Evolutionary conservation across 2,797 vertebrate genomes (phyloP), one percentile per base, ranked within the genome.

Genomic region (Tapirus indicus): DNA sequence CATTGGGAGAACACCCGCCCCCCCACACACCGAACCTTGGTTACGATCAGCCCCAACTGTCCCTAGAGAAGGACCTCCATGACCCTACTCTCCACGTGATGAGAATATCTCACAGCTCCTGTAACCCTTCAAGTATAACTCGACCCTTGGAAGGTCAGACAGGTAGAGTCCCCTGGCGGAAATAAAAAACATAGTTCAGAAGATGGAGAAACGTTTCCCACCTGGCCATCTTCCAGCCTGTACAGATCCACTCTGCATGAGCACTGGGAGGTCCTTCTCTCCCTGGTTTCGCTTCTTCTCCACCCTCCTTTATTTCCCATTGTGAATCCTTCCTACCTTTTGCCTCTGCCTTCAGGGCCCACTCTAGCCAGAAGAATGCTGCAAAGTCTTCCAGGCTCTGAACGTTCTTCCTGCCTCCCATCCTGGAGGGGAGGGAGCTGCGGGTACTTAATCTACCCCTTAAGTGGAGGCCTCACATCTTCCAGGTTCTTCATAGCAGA

Each of bases 1-100:
- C 16, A 6, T 5, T 12, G 1, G n/a, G 25, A 14, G 23, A 68
- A 29, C 4, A 5, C 13, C 0, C 2, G 27, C 56, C 86, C 41
- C 41, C 77, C 13, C 49, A 52, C 49, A 52, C 14, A 52, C 13
- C 2, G 8, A 13, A 7, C n/a, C 10, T 32, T 44, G n/a, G 41
- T 49, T 23, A 25, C 41, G 58, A 54, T 60, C 25, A 10, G 41
- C 23, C 2, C 7, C 10, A 72, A 44, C 21, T 52, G 10, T 60
- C 29, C 60, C 52, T 58, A n/a, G n/a, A 35, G 29, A 52, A 54
- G 64, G 21, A 11, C 41, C 21, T 47, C 38, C 1, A 0, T 13
- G 64, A 35, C 35, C 41, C 49, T 23, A 23, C 17, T n/a, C 7
- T 21, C 54, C 18, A 20, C 0, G 0, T 12, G 52, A 75, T 23